phyloP scores from a whole-genome alignment of 2,888 invertebrate species.

The Drosophila emarginata region DNA sequence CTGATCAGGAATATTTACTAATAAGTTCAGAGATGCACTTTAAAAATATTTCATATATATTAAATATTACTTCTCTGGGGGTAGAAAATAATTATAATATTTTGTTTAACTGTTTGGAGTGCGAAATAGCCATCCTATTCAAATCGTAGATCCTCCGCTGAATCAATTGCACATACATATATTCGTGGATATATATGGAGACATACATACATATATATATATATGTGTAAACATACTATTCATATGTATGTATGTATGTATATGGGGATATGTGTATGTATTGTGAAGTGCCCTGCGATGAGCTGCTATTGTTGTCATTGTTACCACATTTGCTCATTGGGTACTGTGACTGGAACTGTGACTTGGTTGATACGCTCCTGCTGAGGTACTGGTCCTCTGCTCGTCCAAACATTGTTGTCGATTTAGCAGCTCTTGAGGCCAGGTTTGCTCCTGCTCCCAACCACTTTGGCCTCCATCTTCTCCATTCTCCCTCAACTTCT shows the following conservation, averaged over 20 bases:
- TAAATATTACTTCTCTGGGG: no score
- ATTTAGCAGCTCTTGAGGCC: constrained; percentile 35
- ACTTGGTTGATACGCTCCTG: constrained; percentile 18
- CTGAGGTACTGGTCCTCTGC: constrained; percentile 10
- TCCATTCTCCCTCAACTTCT: constrained; percentile 30
- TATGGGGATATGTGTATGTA: background rate
- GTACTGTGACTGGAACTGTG: constrained; percentile 18
- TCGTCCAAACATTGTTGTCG: constrained; percentile 20
- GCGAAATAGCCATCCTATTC: background rate
- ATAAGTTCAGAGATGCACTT: no score
- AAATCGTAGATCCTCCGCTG: background rate
- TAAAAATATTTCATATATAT: no score
- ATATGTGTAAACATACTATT: background rate
- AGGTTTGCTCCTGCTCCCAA: constrained; percentile 15
- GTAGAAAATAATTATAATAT: background rate
- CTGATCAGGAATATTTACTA: no score
- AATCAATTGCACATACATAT: background rate
- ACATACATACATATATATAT: background rate
- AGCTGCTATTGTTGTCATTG: constrained; percentile 62
- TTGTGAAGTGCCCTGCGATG: constrained; percentile 19
- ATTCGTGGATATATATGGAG: no score
- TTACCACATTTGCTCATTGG: constrained; percentile 47
- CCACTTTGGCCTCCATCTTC: constrained; percentile 29
- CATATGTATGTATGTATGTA: background rate
- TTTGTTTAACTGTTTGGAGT: background rate